phyloP scores from a whole-genome alignment of 2,113 vertebrate genomes.

The Ceratotherium simum region DNA sequence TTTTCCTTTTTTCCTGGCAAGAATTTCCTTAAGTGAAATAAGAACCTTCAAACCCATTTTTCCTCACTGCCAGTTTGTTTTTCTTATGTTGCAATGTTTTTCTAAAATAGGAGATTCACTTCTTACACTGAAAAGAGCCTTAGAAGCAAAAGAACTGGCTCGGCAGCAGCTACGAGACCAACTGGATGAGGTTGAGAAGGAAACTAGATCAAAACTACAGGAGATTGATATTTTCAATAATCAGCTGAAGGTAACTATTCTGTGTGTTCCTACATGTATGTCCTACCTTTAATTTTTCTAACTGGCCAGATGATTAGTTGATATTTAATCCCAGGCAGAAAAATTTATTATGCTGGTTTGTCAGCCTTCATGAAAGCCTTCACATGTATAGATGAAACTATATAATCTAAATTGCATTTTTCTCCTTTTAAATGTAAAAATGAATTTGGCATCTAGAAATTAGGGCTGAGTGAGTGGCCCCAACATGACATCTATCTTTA shows the following conservation, averaged over 20 bases:
- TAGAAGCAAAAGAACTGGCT: constrained; percentile 94
- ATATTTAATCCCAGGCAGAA: background rate
- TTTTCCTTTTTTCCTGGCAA: background rate
- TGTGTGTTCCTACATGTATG: background rate
- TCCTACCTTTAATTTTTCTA: constrained; percentile 17
- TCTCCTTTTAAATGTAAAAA: background rate
- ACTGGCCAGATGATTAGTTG: constrained; percentile 32
- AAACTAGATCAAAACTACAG: constrained; percentile 96
- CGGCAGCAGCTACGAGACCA: constrained; percentile 95
- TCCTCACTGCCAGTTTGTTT: background rate
- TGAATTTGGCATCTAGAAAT: background rate
- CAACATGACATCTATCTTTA: background rate
- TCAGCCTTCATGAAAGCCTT: background rate
- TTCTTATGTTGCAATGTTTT: constrained; percentile 66
- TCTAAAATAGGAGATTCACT: constrained; percentile 93
- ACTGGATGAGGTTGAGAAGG: constrained; percentile 95
- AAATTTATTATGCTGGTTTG: background rate
- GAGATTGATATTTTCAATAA: constrained; percentile 99
- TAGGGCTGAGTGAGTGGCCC: background rate
- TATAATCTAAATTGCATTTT: background rate
- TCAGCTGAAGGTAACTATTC: constrained; percentile 94
- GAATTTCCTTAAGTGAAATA: background rate
- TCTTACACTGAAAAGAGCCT: constrained; percentile 94
- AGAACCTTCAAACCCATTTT: background rate
- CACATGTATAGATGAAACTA: background rate